Evolutionary conservation across 2,113 vertebrate genomes (phyloP), one percentile per base, ranked within the genome.

Genomic region (Cottus gobio): DNA sequence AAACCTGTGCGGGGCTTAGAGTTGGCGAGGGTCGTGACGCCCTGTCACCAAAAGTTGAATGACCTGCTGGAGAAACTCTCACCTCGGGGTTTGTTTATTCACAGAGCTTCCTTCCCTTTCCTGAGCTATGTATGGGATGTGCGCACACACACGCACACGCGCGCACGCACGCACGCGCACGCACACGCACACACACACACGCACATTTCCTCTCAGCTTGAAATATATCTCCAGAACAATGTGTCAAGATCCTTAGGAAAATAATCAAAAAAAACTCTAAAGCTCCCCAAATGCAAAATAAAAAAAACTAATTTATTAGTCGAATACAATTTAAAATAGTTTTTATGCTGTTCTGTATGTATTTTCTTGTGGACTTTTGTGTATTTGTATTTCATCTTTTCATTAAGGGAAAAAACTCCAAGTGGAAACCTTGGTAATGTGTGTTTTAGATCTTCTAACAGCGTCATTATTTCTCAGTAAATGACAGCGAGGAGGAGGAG

Each of bases 101-200:
- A 79, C 65, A 61, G 52, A 9, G 18, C 70, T 91, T 93, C 44
- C 63, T 66, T 66, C 89, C 91, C 26, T 83, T 92, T 93, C 90
- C 93, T 90, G 68, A 77, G 34, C 75, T 85, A 31, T 12, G n/a
- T 37, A 5, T 24, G 61, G 36, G 7, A 63, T 3, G 0, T 8
- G n/a, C n/a, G n/a, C n/a, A 26, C 54, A 39, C 18, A 20, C 50
- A 26, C 54, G 34, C 18, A 20, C 44, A 22, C n/a, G n/a, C n/a
- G n/a, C n/a, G n/a, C 42, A 69, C 61, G 77, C 30, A 65, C 62
- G 15, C 11, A 30, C 56, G 39, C 18, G 15, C 50, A 22, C 48
- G 66, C 61, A 79, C 30, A 65, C 24, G 46, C 56, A 72, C 42
- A 63, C 46, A 67, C 44, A 60, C 18, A 44, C 20, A 6, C 22